These are phyloP conservation scores for Spodoptera frugiperda DNA, from an alignment of 1,140 invertebrate genomes.

Conservation along the genomic window DNA sequence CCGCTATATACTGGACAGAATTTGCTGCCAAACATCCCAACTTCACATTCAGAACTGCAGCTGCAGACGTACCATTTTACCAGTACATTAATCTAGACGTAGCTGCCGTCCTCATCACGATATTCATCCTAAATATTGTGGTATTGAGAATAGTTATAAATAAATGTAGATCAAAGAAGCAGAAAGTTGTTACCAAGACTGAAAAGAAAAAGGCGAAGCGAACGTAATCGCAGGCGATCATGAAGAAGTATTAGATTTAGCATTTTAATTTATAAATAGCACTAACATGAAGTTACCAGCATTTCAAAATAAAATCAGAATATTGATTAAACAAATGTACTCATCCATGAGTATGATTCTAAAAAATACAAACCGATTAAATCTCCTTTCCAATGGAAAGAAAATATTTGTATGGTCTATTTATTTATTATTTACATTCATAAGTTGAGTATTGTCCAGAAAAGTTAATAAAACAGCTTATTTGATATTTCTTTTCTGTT, in stretches of 20 bases:
- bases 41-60: conserved; percentile 86
- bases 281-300: background rate
- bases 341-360: too few relatives aligned
- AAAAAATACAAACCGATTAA: too few relatives aligned
- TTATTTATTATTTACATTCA: too few relatives aligned
- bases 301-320: too few relatives aligned
- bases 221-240: background rate
- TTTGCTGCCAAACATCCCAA: conserved; percentile 88
- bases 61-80: conserved; percentile 87
- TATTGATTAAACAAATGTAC: too few relatives aligned
- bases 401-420: too few relatives aligned
- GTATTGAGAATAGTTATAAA: conserved; percentile 43
- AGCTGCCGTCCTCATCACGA: conserved; percentile 59
- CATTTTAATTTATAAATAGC: background rate
- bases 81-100: conserved; percentile 89
- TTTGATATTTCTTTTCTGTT: too few relatives aligned
- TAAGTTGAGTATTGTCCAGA: too few relatives aligned
- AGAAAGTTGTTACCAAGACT: background rate
- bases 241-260: background rate
- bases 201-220: conserved; percentile 30
- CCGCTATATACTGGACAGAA: conserved; percentile 88
- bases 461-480: too few relatives aligned
- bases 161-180: background rate
- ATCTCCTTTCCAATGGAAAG: too few relatives aligned
- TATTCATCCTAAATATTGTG: conserved; percentile 49